phyloP scores from a whole-genome alignment of 2,113 vertebrate genomes.

The Phalacrocorax pelagicus region DNA sequence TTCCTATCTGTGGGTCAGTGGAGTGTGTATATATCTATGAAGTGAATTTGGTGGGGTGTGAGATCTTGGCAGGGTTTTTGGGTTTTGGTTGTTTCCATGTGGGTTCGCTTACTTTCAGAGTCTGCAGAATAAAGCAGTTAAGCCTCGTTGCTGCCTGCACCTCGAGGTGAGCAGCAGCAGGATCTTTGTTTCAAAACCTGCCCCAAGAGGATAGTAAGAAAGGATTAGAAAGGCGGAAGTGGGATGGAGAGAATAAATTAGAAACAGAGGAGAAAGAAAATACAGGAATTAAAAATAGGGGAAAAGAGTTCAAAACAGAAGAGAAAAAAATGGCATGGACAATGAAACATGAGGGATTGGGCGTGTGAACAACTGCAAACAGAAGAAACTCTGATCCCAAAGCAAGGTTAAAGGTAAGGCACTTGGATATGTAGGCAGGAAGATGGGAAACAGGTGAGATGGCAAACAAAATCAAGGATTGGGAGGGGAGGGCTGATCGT shows the following conservation, averaged over 20 bases:
- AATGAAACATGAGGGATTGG: background rate
- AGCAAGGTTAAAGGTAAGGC: background rate
- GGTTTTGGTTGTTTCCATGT: background rate
- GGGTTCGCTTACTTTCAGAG: background rate
- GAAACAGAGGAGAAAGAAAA: background rate
- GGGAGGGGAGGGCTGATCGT: background rate
- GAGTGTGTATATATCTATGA: background rate
- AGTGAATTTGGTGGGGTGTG: background rate
- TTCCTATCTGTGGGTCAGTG: background rate
- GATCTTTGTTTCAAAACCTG: background rate
- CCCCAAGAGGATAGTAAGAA: background rate
- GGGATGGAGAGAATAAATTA: background rate
- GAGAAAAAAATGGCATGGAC: background rate
- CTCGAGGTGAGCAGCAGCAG: background rate
- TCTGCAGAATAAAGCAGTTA: background rate
- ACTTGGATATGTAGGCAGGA: background rate
- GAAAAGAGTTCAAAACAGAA: background rate
- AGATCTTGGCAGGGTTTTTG: background rate
- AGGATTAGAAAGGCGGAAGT: background rate
- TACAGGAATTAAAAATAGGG: background rate
- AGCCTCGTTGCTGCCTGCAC: background rate
- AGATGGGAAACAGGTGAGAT: background rate
- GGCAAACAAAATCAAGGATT: background rate
- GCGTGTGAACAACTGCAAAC: background rate
- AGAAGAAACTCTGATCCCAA: background rate